A percentile compares a stretch with the other conserved stretches of the same genome.
phyloP scores from a whole-genome alignment of 2,888 invertebrate species.

The Lamproptera curius region DNA sequence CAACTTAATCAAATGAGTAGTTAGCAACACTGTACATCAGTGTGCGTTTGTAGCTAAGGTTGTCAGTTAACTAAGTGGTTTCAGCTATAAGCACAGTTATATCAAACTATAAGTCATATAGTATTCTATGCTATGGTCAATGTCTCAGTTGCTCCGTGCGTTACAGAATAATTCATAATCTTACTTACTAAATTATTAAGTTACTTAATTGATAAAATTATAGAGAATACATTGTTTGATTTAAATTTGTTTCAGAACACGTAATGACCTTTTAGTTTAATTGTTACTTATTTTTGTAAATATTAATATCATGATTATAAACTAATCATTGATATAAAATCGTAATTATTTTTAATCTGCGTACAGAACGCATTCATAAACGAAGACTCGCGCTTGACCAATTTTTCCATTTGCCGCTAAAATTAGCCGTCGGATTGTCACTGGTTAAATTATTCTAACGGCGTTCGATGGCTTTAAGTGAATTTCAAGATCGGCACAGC shows the following conservation, averaged over 20 bases:
- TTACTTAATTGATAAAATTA: no score
- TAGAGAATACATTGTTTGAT: background rate
- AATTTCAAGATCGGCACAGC: slow-evolving; percentile 68
- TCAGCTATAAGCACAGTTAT: background rate
- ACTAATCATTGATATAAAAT: no score
- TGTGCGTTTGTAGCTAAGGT: no score
- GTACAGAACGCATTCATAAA: slow-evolving; percentile 21
- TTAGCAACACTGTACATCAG: no score
- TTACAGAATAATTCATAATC: no score
- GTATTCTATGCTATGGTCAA: no score
- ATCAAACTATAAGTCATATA: no score
- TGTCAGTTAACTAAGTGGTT: no score
- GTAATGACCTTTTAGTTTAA: background rate
- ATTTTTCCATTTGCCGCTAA: slow-evolving; percentile 58
- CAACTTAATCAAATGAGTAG: no score
- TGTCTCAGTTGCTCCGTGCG: no score
- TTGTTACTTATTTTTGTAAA: background rate
- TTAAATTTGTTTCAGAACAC: background rate
- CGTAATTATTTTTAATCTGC: no score
- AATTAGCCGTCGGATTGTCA: slow-evolving; percentile 73
- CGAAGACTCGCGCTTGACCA: slow-evolving; percentile 29
- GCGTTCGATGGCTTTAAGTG: slow-evolving; percentile 72
- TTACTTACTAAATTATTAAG: no score
- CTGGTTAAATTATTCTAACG: slow-evolving; percentile 72
- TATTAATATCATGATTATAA: background rate